Base-by-base conservation (phyloP, 1,140 invertebrate species). In the Zaprionus tsacasi region DNA sequence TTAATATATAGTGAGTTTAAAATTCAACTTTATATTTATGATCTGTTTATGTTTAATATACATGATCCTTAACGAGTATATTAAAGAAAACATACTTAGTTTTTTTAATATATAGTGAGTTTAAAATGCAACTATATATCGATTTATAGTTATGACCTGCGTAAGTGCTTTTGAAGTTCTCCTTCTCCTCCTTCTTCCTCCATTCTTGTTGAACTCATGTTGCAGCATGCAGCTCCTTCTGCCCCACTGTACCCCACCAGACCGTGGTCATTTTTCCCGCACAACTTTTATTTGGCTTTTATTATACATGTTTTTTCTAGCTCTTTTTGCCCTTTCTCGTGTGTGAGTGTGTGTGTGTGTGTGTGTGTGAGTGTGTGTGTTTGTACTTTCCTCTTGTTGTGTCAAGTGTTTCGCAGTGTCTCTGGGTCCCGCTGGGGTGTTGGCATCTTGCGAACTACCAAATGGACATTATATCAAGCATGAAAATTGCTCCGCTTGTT, bases 401-500 rank as follows among this genome's bases (percentile, higher is more conserved):
- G 27, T 21, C 52, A 63, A 54, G 48, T 65, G 59, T 75, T 65
- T 40, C 36, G 30, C 43, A 67, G 66, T 71, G 56, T 76, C 69
- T 76, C 71, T 56, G 48, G 57, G 38, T n/a, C 25, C 52, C 38
- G 25, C 43, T 61, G n/a, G 60, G 61, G 60, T 76, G 70, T 67
- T 72, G 66, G 69, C 63, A 72, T 60, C 74, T 80, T 65, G 73
- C 36, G 64, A 69, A 72, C 61, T 71, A 43, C 59, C 81, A 77
- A 79, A 83, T 35, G 72, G 64, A 79, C 69, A 83, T 78, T 70
- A 74, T 59, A 54, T 73, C 60, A 86, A 79, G 81, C 77, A 87
- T 80, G 70, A 87, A 77, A 82, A 87, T 70, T 64, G 72, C 79
- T 79, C 50, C 36, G 68, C 56, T 59, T 88, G 71, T 81, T 81